These are phyloP conservation scores for Cherax destructor DNA, from an alignment of 1,140 invertebrate species.

Conservation along the genomic window DNA sequence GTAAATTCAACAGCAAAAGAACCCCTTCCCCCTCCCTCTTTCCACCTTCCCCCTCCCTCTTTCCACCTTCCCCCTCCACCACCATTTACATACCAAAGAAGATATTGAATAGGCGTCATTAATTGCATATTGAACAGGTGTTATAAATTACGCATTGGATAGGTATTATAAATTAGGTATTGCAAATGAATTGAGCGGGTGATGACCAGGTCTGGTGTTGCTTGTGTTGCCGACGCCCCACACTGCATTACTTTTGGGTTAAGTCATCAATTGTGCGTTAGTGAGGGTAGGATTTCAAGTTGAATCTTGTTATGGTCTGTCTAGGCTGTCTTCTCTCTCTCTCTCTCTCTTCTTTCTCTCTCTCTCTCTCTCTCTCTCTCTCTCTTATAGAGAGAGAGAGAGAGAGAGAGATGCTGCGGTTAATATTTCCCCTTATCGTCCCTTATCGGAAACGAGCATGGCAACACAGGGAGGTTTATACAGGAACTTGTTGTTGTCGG, in stretches of 20 bases:
- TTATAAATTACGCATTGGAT: neutral
- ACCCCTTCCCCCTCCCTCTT: neutral
- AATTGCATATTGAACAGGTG: neutral
- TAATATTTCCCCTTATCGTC: slow-evolving; percentile 17
- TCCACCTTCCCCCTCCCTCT: neutral
- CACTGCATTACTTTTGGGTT: slow-evolving; percentile 59
- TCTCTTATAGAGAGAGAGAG: neutral
- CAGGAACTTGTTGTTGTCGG: slow-evolving; percentile 49
- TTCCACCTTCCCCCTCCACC: neutral
- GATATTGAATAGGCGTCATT: slow-evolving; percentile 11
- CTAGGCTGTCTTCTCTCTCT: neutral
- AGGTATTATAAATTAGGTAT: neutral
- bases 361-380: slow-evolving; percentile 28
- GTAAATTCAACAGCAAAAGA: too few relatives aligned
- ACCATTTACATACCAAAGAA: neutral
- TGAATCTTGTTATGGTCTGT: too few relatives aligned
- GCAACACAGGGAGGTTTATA: slow-evolving; percentile 54
- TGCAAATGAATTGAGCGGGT: slow-evolving; percentile 20
- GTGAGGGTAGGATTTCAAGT: neutral
- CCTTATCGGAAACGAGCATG: slow-evolving; percentile 50
- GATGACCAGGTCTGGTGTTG: slow-evolving; percentile 16
- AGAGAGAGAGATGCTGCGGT: neutral
- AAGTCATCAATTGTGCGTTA: slow-evolving; percentile 52
- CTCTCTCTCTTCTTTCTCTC: slow-evolving; percentile 9
- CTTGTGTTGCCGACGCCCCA: slow-evolving; percentile 22